These are phyloP conservation scores for Ambastaia sidthimunki DNA, from an alignment of 2,797 vertebrate genomes.

Conservation along the genomic window DNA sequence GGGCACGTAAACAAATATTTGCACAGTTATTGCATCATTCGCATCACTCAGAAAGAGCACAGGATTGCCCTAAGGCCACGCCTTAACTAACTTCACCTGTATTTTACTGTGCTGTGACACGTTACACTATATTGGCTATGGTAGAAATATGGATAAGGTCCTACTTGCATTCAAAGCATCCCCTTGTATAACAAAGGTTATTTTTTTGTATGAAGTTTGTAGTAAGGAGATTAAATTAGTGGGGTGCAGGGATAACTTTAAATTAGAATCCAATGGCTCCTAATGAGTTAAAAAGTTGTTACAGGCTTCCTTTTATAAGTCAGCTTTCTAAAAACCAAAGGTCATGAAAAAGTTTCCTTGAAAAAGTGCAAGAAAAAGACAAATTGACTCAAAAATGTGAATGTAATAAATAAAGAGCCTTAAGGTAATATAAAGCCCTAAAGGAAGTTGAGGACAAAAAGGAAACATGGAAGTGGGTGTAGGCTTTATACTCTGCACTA, in stretches of 20 bases:
- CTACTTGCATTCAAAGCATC: slow-evolving; percentile 1
- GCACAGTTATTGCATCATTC: slow-evolving; percentile 49
- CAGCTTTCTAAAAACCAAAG: slow-evolving; percentile 8
- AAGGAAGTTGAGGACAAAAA: slow-evolving; percentile 19
- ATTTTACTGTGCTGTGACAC: slow-evolving; percentile 4
- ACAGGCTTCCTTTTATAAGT: not conserved
- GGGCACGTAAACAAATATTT: slow-evolving; percentile 39
- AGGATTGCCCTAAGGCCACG: slow-evolving; percentile 16
- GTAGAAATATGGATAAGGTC: slow-evolving; percentile 27
- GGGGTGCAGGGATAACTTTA: not conserved
- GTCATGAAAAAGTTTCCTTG: not conserved
- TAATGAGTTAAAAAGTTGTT: not conserved
- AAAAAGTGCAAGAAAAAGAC: not conserved
- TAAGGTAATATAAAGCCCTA: slow-evolving; percentile 26
- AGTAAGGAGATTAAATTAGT: not conserved
- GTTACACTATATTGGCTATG: slow-evolving; percentile 27
- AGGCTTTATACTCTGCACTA: slow-evolving; percentile 21
- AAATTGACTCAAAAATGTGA: not conserved
- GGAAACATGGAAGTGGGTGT: slow-evolving; percentile 8
- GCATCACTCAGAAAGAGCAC: slow-evolving; percentile 9
- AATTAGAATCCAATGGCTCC: not conserved
- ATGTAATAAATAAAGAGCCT: slow-evolving; percentile 28
- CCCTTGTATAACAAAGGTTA: not conserved
- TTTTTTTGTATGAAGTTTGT: not conserved
- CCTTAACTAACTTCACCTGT: slow-evolving; percentile 25